phyloP scores from a whole-genome alignment of 2,113 vertebrate genomes.

The Cynocephalus volans region DNA sequence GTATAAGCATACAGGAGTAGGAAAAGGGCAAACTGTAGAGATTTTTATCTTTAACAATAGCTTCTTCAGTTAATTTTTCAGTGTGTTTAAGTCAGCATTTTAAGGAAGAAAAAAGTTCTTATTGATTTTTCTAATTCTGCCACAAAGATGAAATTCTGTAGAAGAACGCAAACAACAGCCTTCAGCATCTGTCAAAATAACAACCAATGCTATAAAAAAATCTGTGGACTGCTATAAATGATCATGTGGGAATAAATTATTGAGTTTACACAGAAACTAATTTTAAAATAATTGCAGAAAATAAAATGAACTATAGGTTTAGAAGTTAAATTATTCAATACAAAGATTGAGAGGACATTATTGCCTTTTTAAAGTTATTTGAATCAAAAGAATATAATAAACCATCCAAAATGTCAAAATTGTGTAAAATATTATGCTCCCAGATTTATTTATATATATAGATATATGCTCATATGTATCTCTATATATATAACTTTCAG shows the following conservation, averaged over 20 bases:
- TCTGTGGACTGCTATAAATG: conserved; percentile 47
- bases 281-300: conserved; percentile 70
- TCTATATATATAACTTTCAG: conserved; percentile 3
- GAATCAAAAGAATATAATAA: conserved; percentile 54
- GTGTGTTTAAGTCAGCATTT: conserved; percentile 45
- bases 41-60: conserved; percentile 5
- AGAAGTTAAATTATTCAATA: conserved; percentile 63
- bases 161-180: conserved; percentile 62
- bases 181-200: conserved; percentile 70
- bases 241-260: conserved; percentile 54
- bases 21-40: not conserved
- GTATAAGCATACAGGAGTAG: not conserved
- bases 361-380: conserved; percentile 52
- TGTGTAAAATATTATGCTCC: conserved; percentile 45
- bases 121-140: conserved; percentile 54
- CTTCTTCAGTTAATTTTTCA: conserved; percentile 33
- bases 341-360: conserved; percentile 41
- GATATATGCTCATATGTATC: not conserved
- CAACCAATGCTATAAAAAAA: conserved; percentile 41
- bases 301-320: conserved; percentile 60
- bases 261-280: conserved; percentile 61
- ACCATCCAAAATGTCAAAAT: conserved; percentile 36
- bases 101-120: conserved; percentile 59
- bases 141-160: conserved; percentile 67
- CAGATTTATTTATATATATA: not conserved